Conservation (phyloP, 2,113 vertebrate species). For the Chrysemys picta region DNA sequence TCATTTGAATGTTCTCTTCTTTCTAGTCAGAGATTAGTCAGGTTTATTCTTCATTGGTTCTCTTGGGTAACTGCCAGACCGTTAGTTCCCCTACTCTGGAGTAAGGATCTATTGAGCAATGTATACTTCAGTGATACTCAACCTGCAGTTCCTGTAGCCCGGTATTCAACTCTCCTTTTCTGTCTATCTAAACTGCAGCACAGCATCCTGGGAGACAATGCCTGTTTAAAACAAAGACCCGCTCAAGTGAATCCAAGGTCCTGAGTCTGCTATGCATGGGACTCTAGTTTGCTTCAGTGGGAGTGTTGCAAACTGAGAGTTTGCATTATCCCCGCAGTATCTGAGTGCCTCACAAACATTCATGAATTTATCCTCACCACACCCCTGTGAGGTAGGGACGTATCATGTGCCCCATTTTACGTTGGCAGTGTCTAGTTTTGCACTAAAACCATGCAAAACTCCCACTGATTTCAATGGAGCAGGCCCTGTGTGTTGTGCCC, state of each 20-base stretch:
- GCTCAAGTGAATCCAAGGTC: neutral
- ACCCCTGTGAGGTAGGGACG: neutral
- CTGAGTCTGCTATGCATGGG: neutral
- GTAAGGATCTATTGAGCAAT: neutral
- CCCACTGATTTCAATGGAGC: rapidly evolving
- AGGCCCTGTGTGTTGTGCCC: neutral
- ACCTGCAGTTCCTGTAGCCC: neutral
- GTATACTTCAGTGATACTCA: neutral
- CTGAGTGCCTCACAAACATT: rapidly evolving
- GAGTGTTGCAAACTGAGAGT: rapidly evolving
- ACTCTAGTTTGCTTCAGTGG: neutral
- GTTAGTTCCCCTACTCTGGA: neutral
- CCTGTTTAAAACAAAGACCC: neutral
- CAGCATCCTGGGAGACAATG: neutral
- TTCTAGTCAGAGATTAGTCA: neutral
- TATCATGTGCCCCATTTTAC: neutral
- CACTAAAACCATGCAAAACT: neutral
- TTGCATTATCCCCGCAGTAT: rapidly evolving
- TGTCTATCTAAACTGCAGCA: neutral
- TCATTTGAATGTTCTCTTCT: neutral
- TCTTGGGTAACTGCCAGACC: neutral
- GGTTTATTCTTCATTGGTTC: neutral
- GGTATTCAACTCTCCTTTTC: neutral
- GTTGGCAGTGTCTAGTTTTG: neutral
- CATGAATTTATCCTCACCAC: neutral